phyloP scores from a whole-genome alignment of 2,888 invertebrate species.

The Acanthosoma haemorrhoidale region DNA sequence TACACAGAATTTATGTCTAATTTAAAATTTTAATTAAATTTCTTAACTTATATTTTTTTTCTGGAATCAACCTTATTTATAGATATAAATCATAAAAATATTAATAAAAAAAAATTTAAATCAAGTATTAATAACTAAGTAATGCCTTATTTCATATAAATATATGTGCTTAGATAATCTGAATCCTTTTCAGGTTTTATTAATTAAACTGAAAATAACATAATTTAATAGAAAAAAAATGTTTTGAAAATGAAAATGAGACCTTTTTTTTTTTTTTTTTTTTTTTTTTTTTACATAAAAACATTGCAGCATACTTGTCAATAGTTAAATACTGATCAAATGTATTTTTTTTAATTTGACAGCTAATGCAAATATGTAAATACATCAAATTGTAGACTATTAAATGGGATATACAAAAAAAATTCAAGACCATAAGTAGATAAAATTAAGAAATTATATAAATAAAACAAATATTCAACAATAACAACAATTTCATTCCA shows the following conservation, averaged over 20 bases:
- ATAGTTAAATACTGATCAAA: conserved; percentile 1
- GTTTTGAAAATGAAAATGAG: not conserved
- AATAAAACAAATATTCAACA: not conserved
- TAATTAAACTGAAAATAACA: too few relatives aligned
- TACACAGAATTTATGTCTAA: not conserved
- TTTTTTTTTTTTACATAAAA: conserved; percentile 1
- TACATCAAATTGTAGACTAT: not conserved
- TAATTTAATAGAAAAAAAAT: conserved; percentile 1
- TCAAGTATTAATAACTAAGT: not conserved
- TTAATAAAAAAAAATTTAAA: not conserved
- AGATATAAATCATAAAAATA: too few relatives aligned
- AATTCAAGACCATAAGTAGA: not conserved
- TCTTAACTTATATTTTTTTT: too few relatives aligned
- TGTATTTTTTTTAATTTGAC: not conserved
- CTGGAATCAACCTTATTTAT: too few relatives aligned
- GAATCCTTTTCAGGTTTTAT: too few relatives aligned
- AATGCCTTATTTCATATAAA: not conserved
- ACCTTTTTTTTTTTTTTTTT: not conserved
- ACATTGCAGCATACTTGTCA: conserved; percentile 3
- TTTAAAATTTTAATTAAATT: conserved; percentile 1
- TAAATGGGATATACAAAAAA: not conserved
- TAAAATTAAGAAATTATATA: not conserved
- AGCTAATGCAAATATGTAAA: conserved; percentile 10
- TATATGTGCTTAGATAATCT: too few relatives aligned
- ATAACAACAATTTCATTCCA: not conserved